A percentile compares a stretch with the other conserved stretches of the same genome.
phyloP scores from a whole-genome alignment of 1,140 invertebrate genomes.

The Hetaerina americana region DNA sequence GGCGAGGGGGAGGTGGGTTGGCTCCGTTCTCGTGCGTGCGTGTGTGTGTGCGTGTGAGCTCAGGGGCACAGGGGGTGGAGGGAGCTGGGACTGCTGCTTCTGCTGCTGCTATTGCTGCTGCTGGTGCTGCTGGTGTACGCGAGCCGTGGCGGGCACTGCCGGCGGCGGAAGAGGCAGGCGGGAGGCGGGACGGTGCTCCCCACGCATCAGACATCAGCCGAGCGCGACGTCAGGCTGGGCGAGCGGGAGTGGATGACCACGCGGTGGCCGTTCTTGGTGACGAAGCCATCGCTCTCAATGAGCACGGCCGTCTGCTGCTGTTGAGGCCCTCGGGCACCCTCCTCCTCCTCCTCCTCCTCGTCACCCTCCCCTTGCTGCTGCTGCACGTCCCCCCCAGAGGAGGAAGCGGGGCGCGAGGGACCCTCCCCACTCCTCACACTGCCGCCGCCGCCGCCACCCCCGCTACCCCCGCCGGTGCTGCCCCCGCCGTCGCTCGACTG shows the following conservation, averaged over 20 bases:
- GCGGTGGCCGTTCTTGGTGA: conserved; percentile 71
- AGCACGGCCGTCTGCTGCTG: conserved; percentile 55
- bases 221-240: conserved; percentile 61
- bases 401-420: background rate
- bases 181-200: conserved; percentile 40
- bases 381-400: background rate
- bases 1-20: conserved; percentile 1
- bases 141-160: background rate
- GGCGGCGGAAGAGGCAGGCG: background rate
- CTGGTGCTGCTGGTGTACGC: background rate
- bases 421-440: background rate
- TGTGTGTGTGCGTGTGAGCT: no score
- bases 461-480: conserved; percentile 18
- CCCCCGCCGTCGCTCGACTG: conserved; percentile 22
- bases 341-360: conserved; percentile 20
- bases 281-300: conserved; percentile 65
- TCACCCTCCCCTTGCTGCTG: conserved; percentile 24
- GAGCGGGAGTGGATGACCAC: conserved; percentile 79
- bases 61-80: background rate
- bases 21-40: no score
- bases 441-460: conserved; percentile 17
- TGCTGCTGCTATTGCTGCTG: background rate
- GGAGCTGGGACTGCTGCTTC: background rate
- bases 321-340: conserved; percentile 15
- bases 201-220: conserved; percentile 64